Evolutionary conservation across 2,113 vertebrate species (phyloP).

Genomic region (Gallinago media): DNA sequence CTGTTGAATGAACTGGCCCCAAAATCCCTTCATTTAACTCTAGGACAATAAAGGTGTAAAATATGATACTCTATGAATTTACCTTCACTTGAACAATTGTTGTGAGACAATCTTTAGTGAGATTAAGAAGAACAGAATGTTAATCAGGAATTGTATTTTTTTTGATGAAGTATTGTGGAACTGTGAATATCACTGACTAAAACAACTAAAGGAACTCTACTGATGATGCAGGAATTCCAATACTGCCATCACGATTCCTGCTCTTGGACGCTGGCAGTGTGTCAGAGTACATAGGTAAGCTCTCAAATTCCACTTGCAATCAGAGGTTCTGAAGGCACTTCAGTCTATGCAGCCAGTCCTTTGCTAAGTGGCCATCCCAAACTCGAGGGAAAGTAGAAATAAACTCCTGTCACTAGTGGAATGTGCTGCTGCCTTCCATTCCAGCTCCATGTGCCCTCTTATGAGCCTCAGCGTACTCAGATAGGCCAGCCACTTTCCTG

Average conservation of each 20-base stretch:
- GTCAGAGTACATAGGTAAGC: background rate
- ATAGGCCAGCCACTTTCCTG: background rate
- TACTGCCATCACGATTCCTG: background rate
- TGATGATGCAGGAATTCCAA: background rate
- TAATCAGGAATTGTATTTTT: background rate
- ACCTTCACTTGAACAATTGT: background rate
- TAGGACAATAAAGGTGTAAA: background rate
- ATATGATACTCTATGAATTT: background rate
- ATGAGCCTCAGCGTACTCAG: rapidly evolving
- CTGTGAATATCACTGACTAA: background rate
- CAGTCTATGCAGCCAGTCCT: background rate
- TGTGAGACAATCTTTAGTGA: background rate
- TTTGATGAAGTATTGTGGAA: background rate
- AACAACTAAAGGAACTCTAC: background rate
- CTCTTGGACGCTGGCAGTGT: background rate
- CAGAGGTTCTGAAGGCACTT: background rate
- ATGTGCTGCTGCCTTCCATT: background rate
- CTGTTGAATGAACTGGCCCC: background rate
- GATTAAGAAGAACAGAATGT: background rate
- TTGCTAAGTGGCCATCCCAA: background rate
- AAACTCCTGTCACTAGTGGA: background rate
- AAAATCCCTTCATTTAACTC: background rate
- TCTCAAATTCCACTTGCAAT: background rate
- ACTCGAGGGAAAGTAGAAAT: background rate
- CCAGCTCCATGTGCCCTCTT: background rate